Base-by-base conservation (phyloP, 1,140 invertebrate genomes). In the Neodiprion fabricii region DNA sequence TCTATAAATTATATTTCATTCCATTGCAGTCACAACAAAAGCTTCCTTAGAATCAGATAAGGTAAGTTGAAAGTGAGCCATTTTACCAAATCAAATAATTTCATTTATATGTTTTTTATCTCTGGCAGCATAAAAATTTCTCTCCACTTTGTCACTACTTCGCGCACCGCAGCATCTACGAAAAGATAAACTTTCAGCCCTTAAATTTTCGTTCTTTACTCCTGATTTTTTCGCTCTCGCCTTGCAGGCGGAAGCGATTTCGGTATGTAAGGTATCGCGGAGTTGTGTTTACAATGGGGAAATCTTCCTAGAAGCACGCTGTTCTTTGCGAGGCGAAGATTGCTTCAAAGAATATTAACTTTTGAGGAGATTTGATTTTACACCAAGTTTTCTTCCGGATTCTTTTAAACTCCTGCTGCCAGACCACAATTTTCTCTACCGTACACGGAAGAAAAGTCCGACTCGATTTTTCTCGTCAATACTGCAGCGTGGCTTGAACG, bases 271-370 rank as follows among this genome's bases (percentile, higher is more conserved):
- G 14, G 14, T 53, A 53, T 53, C 9, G 9, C 50, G 14, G 53
- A 61, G 1, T n/a, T 61, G n/a, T 61, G 53, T 61, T 61, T 61
- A 8, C 7, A 61, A n/a, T 8, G 11, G 53, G 53, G n/a, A 61
- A 61, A 61, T 61, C 11, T 61, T 61, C 7, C 53, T 61, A 61
- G 53, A 61, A 61, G 53, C 11, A 61, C n/a, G n/a, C 53, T 61
- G 11, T 61, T n/a, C 53, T 61, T n/a, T 61, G 53, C 53, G 53
- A 61, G 53, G n/a, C 53, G 53, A n/a, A 61, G 53, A 61, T 61
- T 61, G 53, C 3, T 61, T 61, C 53, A 61, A 61, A 61, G 53
- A n/a, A 61, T 61, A 61, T 12, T 61, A 61, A 61, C 53, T 61
- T 61, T 11, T 61, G 53, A 61, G 53, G 7, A 61, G n/a, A 61